A percentile compares a stretch with the other conserved stretches of the same genome.
These are phyloP conservation scores for Smittia aterrima DNA, from an alignment of 2,888 invertebrate species.

Conservation along the genomic window DNA sequence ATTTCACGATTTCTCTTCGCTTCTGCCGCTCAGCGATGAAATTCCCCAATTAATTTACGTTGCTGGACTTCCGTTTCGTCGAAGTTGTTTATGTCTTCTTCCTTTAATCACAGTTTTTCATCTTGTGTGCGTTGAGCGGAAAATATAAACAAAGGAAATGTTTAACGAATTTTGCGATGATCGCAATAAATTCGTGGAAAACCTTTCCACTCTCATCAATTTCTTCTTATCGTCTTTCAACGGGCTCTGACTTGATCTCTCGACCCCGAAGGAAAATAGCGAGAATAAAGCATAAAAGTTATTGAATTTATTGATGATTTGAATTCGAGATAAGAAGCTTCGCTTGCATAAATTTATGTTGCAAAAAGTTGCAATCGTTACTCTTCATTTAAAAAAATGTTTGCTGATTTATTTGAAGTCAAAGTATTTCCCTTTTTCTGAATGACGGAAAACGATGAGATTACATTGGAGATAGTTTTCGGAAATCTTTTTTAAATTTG, in stretches of 20 bases:
- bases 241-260: not conserved
- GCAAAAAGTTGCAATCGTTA: too few relatives aligned
- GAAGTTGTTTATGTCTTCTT: slow-evolving; percentile 7
- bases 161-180: not conserved
- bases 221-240: too few relatives aligned
- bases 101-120: slow-evolving; percentile 12
- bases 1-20: slow-evolving; percentile 30
- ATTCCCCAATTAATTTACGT: slow-evolving; percentile 36
- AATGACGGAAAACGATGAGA: too few relatives aligned
- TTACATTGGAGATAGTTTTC: too few relatives aligned
- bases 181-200: not conserved
- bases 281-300: not conserved
- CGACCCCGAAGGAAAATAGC: not conserved
- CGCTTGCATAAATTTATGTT: not conserved
- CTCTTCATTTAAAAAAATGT: not conserved
- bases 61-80: slow-evolving; percentile 23
- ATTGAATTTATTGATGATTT: slow-evolving; percentile 15
- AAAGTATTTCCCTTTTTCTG: too few relatives aligned
- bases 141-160: not conserved
- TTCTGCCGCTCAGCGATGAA: not conserved
- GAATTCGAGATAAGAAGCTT: not conserved
- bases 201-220: too few relatives aligned
- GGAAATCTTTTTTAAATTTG: too few relatives aligned
- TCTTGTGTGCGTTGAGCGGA: not conserved
- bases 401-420: not conserved